phyloP scores from a whole-genome alignment of 2,888 invertebrate species.

The Halocaridina rubra region DNA sequence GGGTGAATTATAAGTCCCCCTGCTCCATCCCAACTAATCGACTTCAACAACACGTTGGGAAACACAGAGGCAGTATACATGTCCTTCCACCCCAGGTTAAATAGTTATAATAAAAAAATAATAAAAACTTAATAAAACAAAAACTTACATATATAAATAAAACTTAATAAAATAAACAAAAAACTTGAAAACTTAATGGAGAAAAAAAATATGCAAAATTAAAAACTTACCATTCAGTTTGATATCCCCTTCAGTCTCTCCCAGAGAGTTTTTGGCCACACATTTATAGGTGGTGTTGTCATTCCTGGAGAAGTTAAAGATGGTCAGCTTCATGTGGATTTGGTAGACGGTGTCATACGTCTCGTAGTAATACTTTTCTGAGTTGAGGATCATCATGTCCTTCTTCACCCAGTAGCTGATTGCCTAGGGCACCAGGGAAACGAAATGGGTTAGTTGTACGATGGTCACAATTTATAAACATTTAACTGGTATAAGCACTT shows the following conservation, averaged over 20 bases:
- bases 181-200: no score
- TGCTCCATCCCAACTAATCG: not conserved
- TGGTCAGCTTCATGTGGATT: slow-evolving; percentile 89
- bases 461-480: no score
- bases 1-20: not conserved
- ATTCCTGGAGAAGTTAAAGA: slow-evolving; percentile 82
- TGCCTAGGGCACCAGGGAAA: slow-evolving; percentile 33
- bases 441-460: not conserved
- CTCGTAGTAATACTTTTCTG: slow-evolving; percentile 87
- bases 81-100: not conserved
- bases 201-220: no score
- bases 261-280: slow-evolving; percentile 92
- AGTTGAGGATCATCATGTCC: slow-evolving; percentile 88
- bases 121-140: not conserved
- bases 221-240: slow-evolving; percentile 79
- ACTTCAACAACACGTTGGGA: no score
- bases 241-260: slow-evolving; percentile 93
- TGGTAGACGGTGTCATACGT: slow-evolving; percentile 85
- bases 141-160: not conserved
- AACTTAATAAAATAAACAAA: not conserved
- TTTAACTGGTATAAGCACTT: no score
- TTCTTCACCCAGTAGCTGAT: slow-evolving; percentile 74
- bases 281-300: slow-evolving; percentile 93
- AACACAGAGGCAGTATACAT: not conserved
- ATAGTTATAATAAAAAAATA: not conserved